phyloP scores from a whole-genome alignment of 1,140 invertebrate genomes.

The Coboldia fuscipes region DNA sequence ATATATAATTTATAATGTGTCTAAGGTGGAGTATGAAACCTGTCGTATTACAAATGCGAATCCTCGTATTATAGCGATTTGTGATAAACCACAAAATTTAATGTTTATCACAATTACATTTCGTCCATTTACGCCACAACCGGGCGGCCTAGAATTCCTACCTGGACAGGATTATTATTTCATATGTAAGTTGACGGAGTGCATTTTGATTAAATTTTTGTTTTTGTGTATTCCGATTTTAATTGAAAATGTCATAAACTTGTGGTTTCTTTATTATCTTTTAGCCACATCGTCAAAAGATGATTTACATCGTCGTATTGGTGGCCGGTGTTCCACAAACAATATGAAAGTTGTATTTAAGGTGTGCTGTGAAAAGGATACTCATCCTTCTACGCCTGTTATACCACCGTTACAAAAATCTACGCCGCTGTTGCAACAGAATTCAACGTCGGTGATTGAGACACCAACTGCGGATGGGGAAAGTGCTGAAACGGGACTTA shows the following conservation, averaged over 20 bases:
- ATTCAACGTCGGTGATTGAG: constrained; percentile 5
- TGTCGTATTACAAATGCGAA: constrained; percentile 87
- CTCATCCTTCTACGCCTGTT: too few species aligned
- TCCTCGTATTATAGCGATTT: constrained; percentile 80
- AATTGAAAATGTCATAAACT: background rate
- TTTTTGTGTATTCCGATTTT: constrained; percentile 5
- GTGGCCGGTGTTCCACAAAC: constrained; percentile 70
- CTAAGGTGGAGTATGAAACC: constrained; percentile 87
- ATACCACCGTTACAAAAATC: constrained; percentile 10
- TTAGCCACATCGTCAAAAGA: constrained; percentile 71
- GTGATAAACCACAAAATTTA: constrained; percentile 82
- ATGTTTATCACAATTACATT: constrained; percentile 96
- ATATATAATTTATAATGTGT: constrained; percentile 93
- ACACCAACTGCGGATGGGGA: background rate
- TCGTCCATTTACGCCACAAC: constrained; percentile 85
- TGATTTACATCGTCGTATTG: constrained; percentile 72
- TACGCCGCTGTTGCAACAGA: constrained; percentile 6
- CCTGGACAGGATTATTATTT: constrained; percentile 92
- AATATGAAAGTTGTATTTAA: constrained; percentile 95
- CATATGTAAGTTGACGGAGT: constrained; percentile 46
- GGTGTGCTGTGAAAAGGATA: constrained; percentile 55
- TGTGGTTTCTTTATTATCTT: constrained; percentile 8
- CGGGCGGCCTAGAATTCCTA: constrained; percentile 80
- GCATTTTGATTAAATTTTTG: background rate
- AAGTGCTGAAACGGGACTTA: background rate